Evolutionary conservation across 1,140 invertebrate genomes (phyloP).

Genomic region (Artemia franciscana): DNA sequence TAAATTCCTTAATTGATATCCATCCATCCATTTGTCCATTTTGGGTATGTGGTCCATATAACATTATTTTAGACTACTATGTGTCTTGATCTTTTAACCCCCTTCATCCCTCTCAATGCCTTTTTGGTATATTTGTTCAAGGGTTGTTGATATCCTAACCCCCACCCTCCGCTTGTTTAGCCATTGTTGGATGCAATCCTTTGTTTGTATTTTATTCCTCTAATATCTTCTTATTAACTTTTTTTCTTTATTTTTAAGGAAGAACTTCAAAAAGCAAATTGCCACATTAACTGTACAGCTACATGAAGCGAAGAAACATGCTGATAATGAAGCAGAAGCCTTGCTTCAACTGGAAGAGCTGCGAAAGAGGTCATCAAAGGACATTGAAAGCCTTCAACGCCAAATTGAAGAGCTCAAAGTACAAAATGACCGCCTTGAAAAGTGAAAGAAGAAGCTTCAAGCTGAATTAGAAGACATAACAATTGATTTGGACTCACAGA

Average conservation of each 20-base stretch:
- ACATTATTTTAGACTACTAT: too few species aligned
- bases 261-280: conserved; percentile 54
- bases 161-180: too few species aligned
- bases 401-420: conserved; percentile 74
- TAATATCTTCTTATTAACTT: too few species aligned
- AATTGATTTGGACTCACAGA: conserved; percentile 70
- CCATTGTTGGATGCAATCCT: too few species aligned
- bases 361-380: conserved; percentile 66
- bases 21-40: too few species aligned
- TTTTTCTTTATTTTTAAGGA: conserved; percentile 17
- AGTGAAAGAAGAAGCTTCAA: conserved; percentile 90
- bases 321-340: conserved; percentile 69
- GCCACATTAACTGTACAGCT: conserved; percentile 42
- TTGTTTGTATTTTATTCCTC: too few species aligned
- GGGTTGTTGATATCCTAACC: too few species aligned
- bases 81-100: too few species aligned
- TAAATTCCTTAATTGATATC: too few species aligned
- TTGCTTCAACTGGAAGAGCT: conserved; percentile 62
- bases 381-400: conserved; percentile 59
- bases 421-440: conserved; percentile 77
- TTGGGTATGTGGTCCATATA: too few species aligned
- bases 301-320: conserved; percentile 69
- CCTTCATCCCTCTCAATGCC: too few species aligned
- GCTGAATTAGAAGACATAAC: conserved; percentile 74
- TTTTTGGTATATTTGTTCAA: too few species aligned